phyloP scores from a whole-genome alignment of 2,113 vertebrate genomes.

The Arvicanthis niloticus region DNA sequence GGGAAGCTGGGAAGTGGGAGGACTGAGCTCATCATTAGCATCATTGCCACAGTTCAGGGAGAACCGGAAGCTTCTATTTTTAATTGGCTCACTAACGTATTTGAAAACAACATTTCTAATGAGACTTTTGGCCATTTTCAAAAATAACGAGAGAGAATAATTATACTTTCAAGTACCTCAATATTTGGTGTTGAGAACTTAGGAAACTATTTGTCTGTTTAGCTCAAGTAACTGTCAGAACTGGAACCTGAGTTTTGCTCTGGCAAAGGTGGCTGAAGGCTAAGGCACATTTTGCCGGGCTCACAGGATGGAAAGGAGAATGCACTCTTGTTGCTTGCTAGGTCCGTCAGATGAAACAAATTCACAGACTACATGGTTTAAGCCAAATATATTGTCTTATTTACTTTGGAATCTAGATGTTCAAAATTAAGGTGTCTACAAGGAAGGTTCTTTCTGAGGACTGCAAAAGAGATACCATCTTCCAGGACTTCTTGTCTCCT shows the following conservation, averaged over 20 bases:
- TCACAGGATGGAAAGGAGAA: neutral
- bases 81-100: constrained; percentile 65
- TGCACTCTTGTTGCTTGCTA: neutral
- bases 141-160: constrained; percentile 55
- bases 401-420: neutral
- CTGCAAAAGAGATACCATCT: neutral
- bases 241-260: constrained; percentile 2
- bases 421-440: neutral
- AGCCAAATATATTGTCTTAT: neutral
- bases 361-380: neutral
- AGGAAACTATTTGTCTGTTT: constrained; percentile 40
- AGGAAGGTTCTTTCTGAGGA: neutral
- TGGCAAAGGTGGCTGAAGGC: neutral
- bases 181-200: neutral
- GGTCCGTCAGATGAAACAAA: neutral
- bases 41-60: neutral
- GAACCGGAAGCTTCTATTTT: constrained; percentile 55
- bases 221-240: constrained; percentile 11
- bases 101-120: constrained; percentile 70
- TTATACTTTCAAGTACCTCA: constrained; percentile 47
- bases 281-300: neutral
- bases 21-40: constrained; percentile 2
- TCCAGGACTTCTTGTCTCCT: neutral
- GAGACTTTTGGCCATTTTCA: constrained; percentile 54
- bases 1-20: neutral